phyloP scores from a whole-genome alignment of 2,797 vertebrate genomes.

The Centroberyx gerrardi region DNA sequence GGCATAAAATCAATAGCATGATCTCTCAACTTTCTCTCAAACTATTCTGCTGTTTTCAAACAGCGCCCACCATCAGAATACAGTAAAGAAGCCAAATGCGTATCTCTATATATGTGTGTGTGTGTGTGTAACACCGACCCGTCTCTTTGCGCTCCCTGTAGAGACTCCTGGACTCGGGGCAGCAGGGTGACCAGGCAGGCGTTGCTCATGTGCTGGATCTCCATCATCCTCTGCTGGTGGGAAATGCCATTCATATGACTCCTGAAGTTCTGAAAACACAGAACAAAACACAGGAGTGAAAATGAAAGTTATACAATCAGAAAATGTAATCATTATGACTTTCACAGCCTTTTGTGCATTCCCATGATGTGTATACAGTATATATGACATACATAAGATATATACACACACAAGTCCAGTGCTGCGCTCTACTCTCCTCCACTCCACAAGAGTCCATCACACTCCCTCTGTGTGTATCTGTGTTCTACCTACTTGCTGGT shows the following conservation, averaged over 20 bases:
- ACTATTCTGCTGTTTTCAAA: too few species aligned
- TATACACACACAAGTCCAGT: too few species aligned
- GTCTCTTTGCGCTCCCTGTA: slow-evolving; percentile 84
- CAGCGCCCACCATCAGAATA: too few species aligned
- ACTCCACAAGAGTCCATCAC: too few species aligned
- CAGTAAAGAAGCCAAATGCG: background rate
- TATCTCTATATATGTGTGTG: background rate
- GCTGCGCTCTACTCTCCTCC: too few species aligned
- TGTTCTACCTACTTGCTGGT: slow-evolving; percentile 90
- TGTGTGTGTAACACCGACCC: slow-evolving; percentile 80
- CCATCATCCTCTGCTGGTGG: slow-evolving; percentile 95
- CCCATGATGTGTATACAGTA: too few species aligned
- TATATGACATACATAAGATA: too few species aligned
- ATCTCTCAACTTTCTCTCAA: too few species aligned
- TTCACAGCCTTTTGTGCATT: background rate
- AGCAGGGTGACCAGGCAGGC: slow-evolving; percentile 93
- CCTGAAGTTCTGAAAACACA: slow-evolving; percentile 90
- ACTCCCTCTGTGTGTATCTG: background rate
- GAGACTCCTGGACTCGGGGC: slow-evolving; percentile 91
- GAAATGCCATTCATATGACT: slow-evolving; percentile 93
- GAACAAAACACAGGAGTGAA: background rate
- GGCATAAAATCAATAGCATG: too few species aligned
- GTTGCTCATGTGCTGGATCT: slow-evolving; percentile 95
- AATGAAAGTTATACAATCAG: background rate
- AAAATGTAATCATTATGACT: background rate